Percentiles rank a stretch among this genome's conserved stretches.
These are phyloP conservation scores for Sinonovacula constricta DNA, from an alignment of 1,140 invertebrate species.

Conservation along the genomic window DNA sequence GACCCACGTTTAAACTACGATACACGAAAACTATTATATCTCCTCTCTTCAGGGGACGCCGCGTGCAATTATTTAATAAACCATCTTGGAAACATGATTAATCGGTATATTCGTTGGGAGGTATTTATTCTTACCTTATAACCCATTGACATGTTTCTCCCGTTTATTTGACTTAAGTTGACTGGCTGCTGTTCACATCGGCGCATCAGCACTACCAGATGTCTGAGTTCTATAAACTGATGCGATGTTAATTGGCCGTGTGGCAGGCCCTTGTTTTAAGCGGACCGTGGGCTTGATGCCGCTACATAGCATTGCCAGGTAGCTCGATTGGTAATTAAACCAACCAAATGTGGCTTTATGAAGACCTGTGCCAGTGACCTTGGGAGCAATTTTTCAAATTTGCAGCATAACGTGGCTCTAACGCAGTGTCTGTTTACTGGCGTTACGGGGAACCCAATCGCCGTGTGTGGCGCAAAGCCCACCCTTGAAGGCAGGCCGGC, in stretches of 20 bases:
- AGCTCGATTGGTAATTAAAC: conserved; percentile 42
- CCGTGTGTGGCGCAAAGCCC: background rate
- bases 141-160: conserved; percentile 41
- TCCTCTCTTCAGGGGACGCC: no score
- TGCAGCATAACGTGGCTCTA: conserved; percentile 35
- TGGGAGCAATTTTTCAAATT: conserved; percentile 54
- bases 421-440: background rate
- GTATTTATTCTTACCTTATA: background rate
- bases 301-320: conserved; percentile 41
- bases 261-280: conserved; percentile 32
- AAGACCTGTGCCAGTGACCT: conserved; percentile 32
- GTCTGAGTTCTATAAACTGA: conserved; percentile 16
- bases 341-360: conserved; percentile 40
- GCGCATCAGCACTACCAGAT: conserved; percentile 46
- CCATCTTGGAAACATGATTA: no score
- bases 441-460: background rate
- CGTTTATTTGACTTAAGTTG: conserved; percentile 41
- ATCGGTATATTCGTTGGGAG: no score
- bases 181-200: conserved; percentile 22
- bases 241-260: conserved; percentile 52
- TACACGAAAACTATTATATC: no score
- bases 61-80: background rate
- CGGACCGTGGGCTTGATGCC: conserved; percentile 41
- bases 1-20: no score
- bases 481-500: background rate